These are phyloP conservation scores for Halictus ligatus DNA, from an alignment of 2,888 invertebrate genomes.

Conservation along the genomic window DNA sequence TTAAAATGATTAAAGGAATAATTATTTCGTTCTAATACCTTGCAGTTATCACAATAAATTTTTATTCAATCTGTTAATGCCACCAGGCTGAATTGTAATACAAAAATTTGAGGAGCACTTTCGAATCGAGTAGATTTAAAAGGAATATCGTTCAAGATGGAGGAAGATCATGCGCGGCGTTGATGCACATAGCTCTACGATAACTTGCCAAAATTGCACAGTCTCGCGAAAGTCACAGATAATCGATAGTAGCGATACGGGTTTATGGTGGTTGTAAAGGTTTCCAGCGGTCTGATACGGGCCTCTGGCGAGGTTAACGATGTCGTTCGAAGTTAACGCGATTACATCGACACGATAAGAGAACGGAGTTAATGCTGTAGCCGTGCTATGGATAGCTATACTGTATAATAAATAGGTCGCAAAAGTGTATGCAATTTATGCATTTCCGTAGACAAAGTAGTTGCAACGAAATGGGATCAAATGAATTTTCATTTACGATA, in stretches of 20 bases:
- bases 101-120: too few relatives aligned
- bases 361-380: constrained; percentile 13
- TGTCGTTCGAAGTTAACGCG: constrained; percentile 56
- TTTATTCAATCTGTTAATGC: too few relatives aligned
- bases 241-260: constrained; percentile 39
- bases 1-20: too few relatives aligned
- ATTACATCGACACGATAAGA: constrained; percentile 49
- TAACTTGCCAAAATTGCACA: constrained; percentile 6
- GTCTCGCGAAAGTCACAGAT: constrained; percentile 20
- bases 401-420: constrained; percentile 3
- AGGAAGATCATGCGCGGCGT: neutral
- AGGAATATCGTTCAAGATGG: too few relatives aligned
- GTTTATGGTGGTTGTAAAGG: constrained; percentile 39
- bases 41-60: too few relatives aligned
- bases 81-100: too few relatives aligned
- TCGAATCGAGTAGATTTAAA: too few relatives aligned
- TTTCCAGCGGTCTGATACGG: constrained; percentile 23
- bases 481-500: too few relatives aligned
- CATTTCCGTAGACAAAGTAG: neutral
- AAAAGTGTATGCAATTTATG: neutral
- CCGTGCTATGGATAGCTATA: constrained; percentile 21
- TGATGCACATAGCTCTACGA: neutral
- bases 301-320: constrained; percentile 32
- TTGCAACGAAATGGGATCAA: neutral
- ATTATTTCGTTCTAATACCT: too few relatives aligned